Evolutionary conservation across 2,888 invertebrate genomes (phyloP), one percentile per base, ranked within the genome.

Genomic region (Scrobipalpa costella): DNA sequence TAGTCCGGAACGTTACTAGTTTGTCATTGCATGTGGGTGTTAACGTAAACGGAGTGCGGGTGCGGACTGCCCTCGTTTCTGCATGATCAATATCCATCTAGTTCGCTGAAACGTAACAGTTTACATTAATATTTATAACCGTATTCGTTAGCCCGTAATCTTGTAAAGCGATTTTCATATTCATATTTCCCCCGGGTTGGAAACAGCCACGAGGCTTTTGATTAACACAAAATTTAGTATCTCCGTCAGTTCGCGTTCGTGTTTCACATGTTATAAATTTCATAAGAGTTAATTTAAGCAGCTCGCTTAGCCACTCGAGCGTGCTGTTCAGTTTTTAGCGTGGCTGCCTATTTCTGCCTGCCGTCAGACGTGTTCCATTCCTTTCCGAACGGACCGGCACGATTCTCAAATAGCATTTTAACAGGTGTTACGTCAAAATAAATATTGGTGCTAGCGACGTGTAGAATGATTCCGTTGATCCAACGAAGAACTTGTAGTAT

Each of bases 381-480:
- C 61, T 49, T 60, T 49, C 17, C 49, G 34, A 74, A 73, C 71
- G 65, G 74, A 67, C 70, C 67, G 71, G 71, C 79, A 81, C 78
- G 78, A 79, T 76, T 76, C 68, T 72, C 69, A 60, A 60, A 60
- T 49, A 60, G 47, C 34, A 69, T 69, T 68, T 80, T 81, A 80
- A 73, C 78, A 81, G 79, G 76, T 74, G 73, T 81, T 78, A 75
- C 81, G 77, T 81, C 78, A 82, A 69, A 71, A 68, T 72, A 76
- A 78, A 80, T 75, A 80, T 77, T 77, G 71, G 69, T 77, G 74
- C 73, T 74, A 78, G 76, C 68, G 68, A 78, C 44, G 19, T 82
- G 81, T 79, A 78, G 79, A 80, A 87, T 87, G 86, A 69, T 75
- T 79, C 70, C 70, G 75, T 75, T 75, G 68, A 75, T 72, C 77